Evolutionary conservation across 2,113 vertebrate genomes (phyloP).

Genomic region (Prolemur simus): DNA sequence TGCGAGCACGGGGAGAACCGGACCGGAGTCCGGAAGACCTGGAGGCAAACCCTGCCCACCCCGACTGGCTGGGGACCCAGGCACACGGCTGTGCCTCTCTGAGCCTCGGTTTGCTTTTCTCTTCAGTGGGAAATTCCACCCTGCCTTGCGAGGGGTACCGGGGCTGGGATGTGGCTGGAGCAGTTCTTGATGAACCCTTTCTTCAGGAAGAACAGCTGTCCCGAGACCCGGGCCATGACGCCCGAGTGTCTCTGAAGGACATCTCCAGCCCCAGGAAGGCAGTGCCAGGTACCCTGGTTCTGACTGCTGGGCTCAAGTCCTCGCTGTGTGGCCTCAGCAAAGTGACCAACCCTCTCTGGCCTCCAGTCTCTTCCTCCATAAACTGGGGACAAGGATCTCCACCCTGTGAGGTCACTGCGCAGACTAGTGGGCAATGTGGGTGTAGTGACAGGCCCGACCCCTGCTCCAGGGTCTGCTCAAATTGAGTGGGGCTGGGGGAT

Average conservation of each 20-base stretch:
- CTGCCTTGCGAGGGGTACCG: background rate
- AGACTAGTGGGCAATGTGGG: background rate
- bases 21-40: background rate
- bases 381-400: background rate
- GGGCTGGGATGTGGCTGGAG: background rate
- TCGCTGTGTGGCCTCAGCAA: background rate
- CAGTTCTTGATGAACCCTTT: rapidly evolving
- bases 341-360: background rate
- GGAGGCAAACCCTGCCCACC: background rate
- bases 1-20: background rate
- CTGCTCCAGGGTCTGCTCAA: background rate
- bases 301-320: background rate
- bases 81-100: background rate
- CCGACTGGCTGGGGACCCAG: background rate
- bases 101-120: constrained; percentile 22
- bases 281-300: background rate
- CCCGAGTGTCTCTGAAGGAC: background rate
- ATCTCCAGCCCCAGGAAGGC: no score
- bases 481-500: background rate
- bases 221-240: rapidly evolving
- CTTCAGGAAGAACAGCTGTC: background rate
- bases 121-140: background rate
- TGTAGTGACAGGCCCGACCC: background rate
- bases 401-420: background rate
- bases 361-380: background rate